A percentile compares a stretch with the other conserved stretches of the same genome.
Evolutionary conservation across 2,113 vertebrate species (phyloP).

Genomic region (Sminthopsis crassicaudata): DNA sequence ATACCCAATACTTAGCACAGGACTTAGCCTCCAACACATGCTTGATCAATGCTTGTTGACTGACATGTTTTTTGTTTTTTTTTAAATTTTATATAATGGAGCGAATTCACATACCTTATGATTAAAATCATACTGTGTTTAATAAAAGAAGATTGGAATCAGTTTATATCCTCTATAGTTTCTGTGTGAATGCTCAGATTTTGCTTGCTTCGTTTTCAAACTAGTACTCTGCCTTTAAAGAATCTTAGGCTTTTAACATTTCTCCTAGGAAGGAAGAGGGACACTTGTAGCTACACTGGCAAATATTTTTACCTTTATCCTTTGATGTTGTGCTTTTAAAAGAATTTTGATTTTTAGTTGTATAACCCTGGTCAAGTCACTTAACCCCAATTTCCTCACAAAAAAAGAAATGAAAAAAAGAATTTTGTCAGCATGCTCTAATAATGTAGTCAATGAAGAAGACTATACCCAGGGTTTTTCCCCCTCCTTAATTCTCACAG

Average conservation of each 20-base stretch:
- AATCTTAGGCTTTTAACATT: neutral
- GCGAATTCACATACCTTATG: neutral
- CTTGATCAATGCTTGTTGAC: neutral
- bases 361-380: no score
- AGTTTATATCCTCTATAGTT: neutral
- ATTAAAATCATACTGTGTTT: neutral
- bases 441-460: neutral
- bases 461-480: neutral
- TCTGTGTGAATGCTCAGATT: neutral
- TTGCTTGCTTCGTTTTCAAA: neutral
- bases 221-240: neutral
- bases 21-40: neutral
- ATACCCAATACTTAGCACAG: neutral
- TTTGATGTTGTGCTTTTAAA: neutral
- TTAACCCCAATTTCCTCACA: no score
- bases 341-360: neutral
- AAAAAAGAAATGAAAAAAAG: no score
- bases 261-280: neutral
- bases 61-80: neutral
- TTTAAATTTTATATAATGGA: neutral
- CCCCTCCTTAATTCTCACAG: neutral
- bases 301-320: neutral
- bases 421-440: neutral
- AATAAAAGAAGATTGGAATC: neutral
- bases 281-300: neutral